Evolutionary conservation across 2,797 vertebrate genomes (phyloP), one percentile per base, ranked within the genome.

Genomic region (Yasuhikotakia modesta): DNA sequence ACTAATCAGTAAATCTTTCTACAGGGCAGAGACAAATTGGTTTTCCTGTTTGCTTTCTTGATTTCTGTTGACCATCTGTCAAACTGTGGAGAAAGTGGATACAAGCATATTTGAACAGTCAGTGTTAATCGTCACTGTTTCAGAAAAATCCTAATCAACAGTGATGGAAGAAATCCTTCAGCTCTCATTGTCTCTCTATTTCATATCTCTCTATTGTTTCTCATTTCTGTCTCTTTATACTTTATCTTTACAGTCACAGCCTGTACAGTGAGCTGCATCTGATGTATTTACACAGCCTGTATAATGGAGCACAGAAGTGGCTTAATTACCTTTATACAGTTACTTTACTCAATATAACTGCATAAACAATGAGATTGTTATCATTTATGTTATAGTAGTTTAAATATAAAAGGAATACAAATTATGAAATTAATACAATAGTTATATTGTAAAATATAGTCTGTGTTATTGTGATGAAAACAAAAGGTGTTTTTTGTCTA

Each of bases 101-200:
- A 39, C 52, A 68, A 66, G 74, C 73, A 48, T 67, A 22, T 77
- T 53, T 73, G 30, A 66, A 39, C 61, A 19, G 68, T 71, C 67
- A 64, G 48, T 60, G 50, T 52, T 71, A 77, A 60, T 58, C 52
- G 16, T 60, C 53, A 21, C 55, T 21, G 21, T 67, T 58, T 30
- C 35, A 45, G 21, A 67, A 78, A 43, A 77, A 68, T 50, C 53
- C 74, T 52, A 70, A 76, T 66, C 63, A 65, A 77, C 32, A n/a
- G 60, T 70, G 60, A 76, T 64, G 32, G 60, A 45, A 58, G 21
- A 55, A 70, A 14, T 24, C 24, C 2, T 60, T 60, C 6, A 35
- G 16, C 30, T 35, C 58, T 2, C 58, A 78, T 22, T 19, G 17
- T 63, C 19, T 21, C 30, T 13, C 65, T 50, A 24, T 77, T n/a